Evolutionary conservation across 2,888 invertebrate species (phyloP), one percentile per base, ranked within the genome.

Genomic region (Siphonodentalium dalli): DNA sequence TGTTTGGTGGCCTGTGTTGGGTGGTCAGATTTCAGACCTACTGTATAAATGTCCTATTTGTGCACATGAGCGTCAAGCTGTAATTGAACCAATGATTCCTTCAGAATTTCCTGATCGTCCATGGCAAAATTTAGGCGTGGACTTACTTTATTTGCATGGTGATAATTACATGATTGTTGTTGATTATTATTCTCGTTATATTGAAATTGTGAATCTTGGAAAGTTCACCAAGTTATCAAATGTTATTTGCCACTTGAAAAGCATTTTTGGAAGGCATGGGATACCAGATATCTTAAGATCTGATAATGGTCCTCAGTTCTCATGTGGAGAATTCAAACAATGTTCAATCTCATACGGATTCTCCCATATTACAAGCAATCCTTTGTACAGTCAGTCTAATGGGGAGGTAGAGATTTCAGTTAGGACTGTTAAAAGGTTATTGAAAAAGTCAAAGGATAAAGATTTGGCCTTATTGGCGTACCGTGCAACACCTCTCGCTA

Each of bases 101-200:
- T 31, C 55, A 8, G 41, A 49, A 18, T 58, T 68, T 23, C 69
- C 65, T n/a, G 28, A 51, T 21, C 55, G 52, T 31, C 66, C 65
- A n/a, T 65, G 65, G 68, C 54, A 66, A 48, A 66, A 42, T 18
- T 49, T 67, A 29, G 66, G 56, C 5, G 55, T 56, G 29, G 66
- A 68, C 45, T 38, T 71, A 27, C 62, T 65, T 33, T 42, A 65
- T 21, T 40, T 65, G 15, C 58, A 57, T 37, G 53, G 58, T 7
- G 29, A 50, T 26, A 45, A 42, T 13, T 63, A 60, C 37, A 31
- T 66, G 18, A 42, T 60, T 28, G 42, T 63, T 21, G 59, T 65
- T 15, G 65, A 67, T 23, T 65, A 61, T 44, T 65, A 58, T 31
- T 66, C 61, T 8, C 23, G 59, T 8, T 58, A 53, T 35, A 51